phyloP scores from a whole-genome alignment of 2,113 vertebrate species.

The Carassius carassius region DNA sequence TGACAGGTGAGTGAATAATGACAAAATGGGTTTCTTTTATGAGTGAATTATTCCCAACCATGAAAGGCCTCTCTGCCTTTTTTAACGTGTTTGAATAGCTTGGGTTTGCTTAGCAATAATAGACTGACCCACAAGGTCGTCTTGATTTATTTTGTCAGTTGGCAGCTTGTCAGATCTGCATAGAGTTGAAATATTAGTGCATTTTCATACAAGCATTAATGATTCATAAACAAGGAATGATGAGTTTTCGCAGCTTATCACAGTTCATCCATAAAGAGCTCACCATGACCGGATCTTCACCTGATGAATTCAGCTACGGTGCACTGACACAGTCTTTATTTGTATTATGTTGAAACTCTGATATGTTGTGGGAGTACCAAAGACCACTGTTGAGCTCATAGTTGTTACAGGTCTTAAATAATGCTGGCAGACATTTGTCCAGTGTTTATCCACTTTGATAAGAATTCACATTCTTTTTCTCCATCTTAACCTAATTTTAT shows the following conservation, averaged over 20 bases:
- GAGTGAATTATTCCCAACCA: not conserved
- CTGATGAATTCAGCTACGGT: not conserved
- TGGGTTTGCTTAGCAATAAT: not conserved
- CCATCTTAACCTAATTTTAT: not conserved
- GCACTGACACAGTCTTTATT: constrained; percentile 14
- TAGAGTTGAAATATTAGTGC: not conserved
- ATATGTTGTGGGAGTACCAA: constrained; percentile 15
- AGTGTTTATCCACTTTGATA: constrained; percentile 8
- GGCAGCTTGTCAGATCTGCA: not conserved
- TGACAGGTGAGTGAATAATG: not conserved
- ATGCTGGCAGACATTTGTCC: not conserved
- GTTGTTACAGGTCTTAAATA: not conserved
- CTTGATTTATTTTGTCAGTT: not conserved
- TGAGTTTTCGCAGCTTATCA: constrained; percentile 23
- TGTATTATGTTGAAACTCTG: constrained; percentile 14
- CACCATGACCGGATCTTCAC: not conserved
- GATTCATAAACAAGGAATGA: constrained; percentile 28
- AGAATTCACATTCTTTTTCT: constrained; percentile 5
- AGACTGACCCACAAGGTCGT: not conserved
- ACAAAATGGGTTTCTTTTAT: not conserved
- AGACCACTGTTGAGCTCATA: not conserved
- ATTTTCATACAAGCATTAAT: not conserved
- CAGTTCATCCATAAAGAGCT: constrained; percentile 10
- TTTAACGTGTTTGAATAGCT: not conserved
- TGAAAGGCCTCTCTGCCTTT: not conserved